Evolutionary conservation across 2,888 invertebrate genomes (phyloP), one percentile per base, ranked within the genome.

Genomic region (Cryptocephalus primarius): DNA sequence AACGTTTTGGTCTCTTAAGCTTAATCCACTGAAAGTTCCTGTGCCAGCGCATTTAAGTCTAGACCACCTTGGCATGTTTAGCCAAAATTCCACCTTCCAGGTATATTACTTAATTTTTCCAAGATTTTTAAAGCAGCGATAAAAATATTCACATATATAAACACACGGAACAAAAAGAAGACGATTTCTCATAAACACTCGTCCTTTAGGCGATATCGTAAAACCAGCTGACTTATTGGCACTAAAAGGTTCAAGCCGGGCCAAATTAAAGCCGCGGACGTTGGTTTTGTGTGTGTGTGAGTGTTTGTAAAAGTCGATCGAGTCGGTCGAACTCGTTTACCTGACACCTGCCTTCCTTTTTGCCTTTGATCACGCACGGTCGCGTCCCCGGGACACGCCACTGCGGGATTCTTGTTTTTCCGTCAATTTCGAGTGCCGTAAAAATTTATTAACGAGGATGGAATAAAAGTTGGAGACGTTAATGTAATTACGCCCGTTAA

Each of bases 401-500:
- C 64, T 44, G 59, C 63, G 60, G 62, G 63, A 57, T 56, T 57
- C 63, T 62, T 62, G 63, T 62, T 63, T 62, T 62, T 61, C 61
- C 62, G 64, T 64, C 64, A 64, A 63, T 63, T 63, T 60, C 55
- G 59, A 59, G 62, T 61, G 60, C 60, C 53, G 57, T 62, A 62
- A 63, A 63, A 60, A 64, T 64, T 22, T 22, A 22, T 22, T 22
- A 22, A 22, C 22, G 22, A 22, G 22, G 22, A 22, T 22, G 22
- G 22, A 22, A 22, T 22, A 22, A 22, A 22, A 22, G 22, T 22
- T 22, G 22, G 22, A 22, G 22, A 22, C 22, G 22, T 22, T 22
- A 22, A 22, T 22, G 22, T 22, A 22, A 22, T 22, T 22, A 22
- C 22, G 22, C 22, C 22, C 22, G 22, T 22, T 22, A 22, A 22